These are phyloP conservation scores for Epizoanthus stellaris DNA, from an alignment of 92 coral and sea anemone species.

Conservation along the genomic window DNA sequence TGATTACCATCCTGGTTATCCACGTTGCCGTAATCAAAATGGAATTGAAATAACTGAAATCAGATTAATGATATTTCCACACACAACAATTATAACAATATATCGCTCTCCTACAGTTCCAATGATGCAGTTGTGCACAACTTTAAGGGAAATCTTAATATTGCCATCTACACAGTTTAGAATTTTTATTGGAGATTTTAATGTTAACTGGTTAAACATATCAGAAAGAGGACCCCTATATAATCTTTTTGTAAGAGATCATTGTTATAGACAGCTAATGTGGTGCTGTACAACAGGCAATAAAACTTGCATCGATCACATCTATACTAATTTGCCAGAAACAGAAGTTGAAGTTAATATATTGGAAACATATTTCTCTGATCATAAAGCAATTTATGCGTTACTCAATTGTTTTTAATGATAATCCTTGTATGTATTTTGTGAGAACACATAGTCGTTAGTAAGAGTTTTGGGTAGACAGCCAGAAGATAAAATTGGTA, in stretches of 20 bases:
- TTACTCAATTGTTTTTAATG: constrained; percentile 43
- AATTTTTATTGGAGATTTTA: constrained; percentile 34
- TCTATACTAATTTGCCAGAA: constrained; percentile 66
- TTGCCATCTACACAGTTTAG: background rate
- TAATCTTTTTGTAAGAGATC: constrained; percentile 25
- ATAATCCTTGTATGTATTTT: no score
- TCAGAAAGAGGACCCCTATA: constrained; percentile 34
- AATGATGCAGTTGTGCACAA: constrained; percentile 13
- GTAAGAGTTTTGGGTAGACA: constrained; percentile 8
- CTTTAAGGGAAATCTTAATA: constrained; percentile 11
- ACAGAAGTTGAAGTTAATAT: constrained; percentile 34
- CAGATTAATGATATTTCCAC: constrained; percentile 36
- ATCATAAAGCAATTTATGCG: constrained; percentile 63
- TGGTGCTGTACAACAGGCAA: constrained; percentile 55
- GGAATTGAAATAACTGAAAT: constrained; percentile 61
- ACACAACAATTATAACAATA: constrained; percentile 41
- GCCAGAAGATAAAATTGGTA: constrained; percentile 31
- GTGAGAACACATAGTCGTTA: no score
- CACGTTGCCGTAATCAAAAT: constrained; percentile 66
- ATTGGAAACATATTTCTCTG: constrained; percentile 66
- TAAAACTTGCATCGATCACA: constrained; percentile 52
- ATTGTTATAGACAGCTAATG: constrained; percentile 47
- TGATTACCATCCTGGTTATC: constrained; percentile 68
- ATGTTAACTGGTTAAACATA: constrained; percentile 38
- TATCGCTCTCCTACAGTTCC: constrained; percentile 43